phyloP scores from a whole-genome alignment of 2,113 vertebrate genomes.

The Poeciliopsis turrubarensis region DNA sequence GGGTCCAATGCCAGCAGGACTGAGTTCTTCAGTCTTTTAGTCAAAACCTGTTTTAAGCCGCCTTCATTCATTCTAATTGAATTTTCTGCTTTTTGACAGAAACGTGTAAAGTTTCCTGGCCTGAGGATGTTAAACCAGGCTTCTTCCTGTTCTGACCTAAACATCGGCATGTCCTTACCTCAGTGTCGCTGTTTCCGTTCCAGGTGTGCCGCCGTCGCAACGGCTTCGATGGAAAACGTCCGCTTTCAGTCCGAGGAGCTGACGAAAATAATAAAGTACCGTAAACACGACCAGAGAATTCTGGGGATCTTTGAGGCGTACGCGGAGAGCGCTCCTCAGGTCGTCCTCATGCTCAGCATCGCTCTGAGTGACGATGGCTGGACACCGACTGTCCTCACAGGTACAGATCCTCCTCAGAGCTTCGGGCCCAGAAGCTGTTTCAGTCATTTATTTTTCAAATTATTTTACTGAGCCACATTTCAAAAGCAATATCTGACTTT shows the following conservation, averaged over 20 bases:
- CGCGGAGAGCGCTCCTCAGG: slow-evolving; percentile 86
- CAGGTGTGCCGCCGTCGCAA: slow-evolving; percentile 50
- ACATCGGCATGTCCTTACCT: background rate
- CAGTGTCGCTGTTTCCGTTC: background rate
- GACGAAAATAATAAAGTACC: slow-evolving; percentile 57
- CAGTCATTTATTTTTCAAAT: too few relatives aligned
- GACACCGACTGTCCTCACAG: slow-evolving; percentile 63
- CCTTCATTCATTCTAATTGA: too few relatives aligned
- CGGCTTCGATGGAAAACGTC: background rate
- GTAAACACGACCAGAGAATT: slow-evolving; percentile 87
- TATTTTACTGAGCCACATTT: too few relatives aligned
- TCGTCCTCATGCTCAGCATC: slow-evolving; percentile 82
- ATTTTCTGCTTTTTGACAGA: too few relatives aligned
- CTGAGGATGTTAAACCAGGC: background rate
- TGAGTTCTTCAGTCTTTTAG: background rate
- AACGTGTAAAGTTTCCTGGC: background rate
- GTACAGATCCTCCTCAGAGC: slow-evolving; percentile 10
- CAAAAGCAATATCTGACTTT: too few relatives aligned
- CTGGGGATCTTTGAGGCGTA: slow-evolving; percentile 88
- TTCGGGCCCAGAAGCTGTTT: too few relatives aligned
- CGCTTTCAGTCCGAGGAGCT: rapidly evolving
- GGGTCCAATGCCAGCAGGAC: background rate
- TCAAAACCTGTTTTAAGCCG: background rate
- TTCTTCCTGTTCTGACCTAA: background rate
- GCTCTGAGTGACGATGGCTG: slow-evolving; percentile 63